Conservation (phyloP, 2,797 vertebrate genomes). For the Hyperoplus immaculatus region DNA sequence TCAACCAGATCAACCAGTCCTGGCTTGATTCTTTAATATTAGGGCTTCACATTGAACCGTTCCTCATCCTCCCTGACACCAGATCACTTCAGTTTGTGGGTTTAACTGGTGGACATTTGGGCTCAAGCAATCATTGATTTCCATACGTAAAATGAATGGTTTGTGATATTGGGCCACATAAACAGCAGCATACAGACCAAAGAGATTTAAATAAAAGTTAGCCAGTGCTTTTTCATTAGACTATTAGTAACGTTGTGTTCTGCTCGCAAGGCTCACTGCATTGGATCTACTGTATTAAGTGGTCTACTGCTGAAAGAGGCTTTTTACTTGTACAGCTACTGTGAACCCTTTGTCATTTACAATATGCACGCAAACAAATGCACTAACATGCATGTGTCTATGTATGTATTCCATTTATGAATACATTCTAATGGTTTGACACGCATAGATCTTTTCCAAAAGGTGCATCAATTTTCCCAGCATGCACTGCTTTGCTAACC, state of each 20-base stretch:
- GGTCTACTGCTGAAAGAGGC: neutral
- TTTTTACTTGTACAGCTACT: neutral
- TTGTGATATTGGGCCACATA: too few species aligned
- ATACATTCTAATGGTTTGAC: neutral
- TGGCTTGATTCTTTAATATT: too few species aligned
- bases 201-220: neutral
- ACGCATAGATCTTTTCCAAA: neutral
- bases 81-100: too few species aligned
- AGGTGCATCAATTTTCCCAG: neutral
- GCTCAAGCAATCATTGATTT: too few species aligned
- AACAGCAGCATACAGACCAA: neutral
- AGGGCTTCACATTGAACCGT: too few species aligned
- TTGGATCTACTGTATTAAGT: neutral
- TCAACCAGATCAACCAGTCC: too few species aligned
- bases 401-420: neutral
- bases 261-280: too few species aligned
- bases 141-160: too few species aligned
- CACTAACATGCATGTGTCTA: neutral
- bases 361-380: neutral
- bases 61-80: too few species aligned
- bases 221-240: too few species aligned
- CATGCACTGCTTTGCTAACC: neutral
- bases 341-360: neutral
- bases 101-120: too few species aligned
- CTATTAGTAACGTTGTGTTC: too few species aligned